These are phyloP conservation scores for Drosophila navojoa DNA, from an alignment of 1,140 invertebrate genomes.

Conservation along the genomic window DNA sequence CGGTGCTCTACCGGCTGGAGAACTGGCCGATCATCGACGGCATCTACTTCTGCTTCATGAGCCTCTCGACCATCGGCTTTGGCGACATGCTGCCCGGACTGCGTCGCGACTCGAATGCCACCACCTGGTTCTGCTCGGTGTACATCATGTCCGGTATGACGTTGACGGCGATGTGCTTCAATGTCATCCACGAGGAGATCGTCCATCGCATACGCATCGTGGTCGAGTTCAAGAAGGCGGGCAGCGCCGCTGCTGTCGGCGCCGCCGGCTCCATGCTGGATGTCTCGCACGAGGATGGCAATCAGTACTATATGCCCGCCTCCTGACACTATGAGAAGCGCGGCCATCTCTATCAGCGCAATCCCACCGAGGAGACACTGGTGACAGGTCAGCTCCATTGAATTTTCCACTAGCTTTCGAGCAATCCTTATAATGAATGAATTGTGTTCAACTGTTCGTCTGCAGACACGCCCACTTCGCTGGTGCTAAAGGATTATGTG, in stretches of 20 bases:
- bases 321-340: conserved; percentile 88
- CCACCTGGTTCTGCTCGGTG: conserved; percentile 95
- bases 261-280: conserved; percentile 72
- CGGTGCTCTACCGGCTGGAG: conserved; percentile 93
- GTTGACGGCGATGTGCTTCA: conserved; percentile 99
- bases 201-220: conserved; percentile 90
- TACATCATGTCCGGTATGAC: conserved; percentile 98
- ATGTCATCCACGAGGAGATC: conserved; percentile 97
- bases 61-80: conserved; percentile 95
- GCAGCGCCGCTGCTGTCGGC: neutral
- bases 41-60: conserved; percentile 98
- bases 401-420: no score
- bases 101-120: conserved; percentile 86
- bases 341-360: conserved; percentile 86
- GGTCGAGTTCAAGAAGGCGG: conserved; percentile 84
- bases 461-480: conserved; percentile 86
- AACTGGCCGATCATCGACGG: conserved; percentile 94
- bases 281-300: conserved; percentile 84
- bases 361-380: conserved; percentile 88
- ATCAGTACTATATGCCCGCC: conserved; percentile 85
- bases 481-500: conserved; percentile 84
- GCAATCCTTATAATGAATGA: no score
- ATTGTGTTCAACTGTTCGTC: conserved; percentile 52
- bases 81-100: conserved; percentile 94
- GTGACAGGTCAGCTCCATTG: conserved; percentile 49